phyloP scores from a whole-genome alignment of 2,113 vertebrate species.

The Chloropsis cyanopogon region DNA sequence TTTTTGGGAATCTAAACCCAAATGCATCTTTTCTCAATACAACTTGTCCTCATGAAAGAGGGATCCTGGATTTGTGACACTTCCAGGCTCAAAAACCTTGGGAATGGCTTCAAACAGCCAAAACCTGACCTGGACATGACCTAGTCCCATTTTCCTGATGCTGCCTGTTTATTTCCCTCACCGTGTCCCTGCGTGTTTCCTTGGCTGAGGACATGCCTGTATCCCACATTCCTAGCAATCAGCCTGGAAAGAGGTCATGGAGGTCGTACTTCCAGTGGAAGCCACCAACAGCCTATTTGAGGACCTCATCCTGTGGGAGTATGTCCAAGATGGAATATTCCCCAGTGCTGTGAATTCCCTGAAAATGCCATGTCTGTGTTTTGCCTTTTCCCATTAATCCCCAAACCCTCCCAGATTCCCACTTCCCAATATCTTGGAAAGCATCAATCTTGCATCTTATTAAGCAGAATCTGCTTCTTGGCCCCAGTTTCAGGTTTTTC shows the following conservation, averaged over 20 bases:
- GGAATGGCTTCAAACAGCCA: not conserved
- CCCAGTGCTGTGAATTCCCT: not conserved
- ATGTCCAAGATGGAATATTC: not conserved
- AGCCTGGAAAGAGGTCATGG: not conserved
- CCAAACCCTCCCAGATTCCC: not conserved
- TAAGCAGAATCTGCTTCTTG: not conserved
- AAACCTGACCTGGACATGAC: not conserved
- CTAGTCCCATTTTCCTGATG: not conserved
- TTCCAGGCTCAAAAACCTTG: not conserved
- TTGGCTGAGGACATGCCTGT: not conserved
- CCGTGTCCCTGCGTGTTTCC: not conserved
- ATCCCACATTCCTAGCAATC: not conserved
- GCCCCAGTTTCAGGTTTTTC: not conserved
- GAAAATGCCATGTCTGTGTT: fast-evolving
- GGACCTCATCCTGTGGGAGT: not conserved
- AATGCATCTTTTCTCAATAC: not conserved
- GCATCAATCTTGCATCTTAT: not conserved
- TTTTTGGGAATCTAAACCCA: not conserved
- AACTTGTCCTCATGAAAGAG: not conserved
- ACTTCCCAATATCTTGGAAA: not conserved
- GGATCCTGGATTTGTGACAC: not conserved
- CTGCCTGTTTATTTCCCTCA: not conserved
- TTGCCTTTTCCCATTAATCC: not conserved
- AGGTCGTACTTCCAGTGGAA: not conserved
- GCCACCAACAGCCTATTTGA: not conserved